phyloP scores from a whole-genome alignment of 2,113 vertebrate species.

The Diphyllodes magnificus region DNA sequence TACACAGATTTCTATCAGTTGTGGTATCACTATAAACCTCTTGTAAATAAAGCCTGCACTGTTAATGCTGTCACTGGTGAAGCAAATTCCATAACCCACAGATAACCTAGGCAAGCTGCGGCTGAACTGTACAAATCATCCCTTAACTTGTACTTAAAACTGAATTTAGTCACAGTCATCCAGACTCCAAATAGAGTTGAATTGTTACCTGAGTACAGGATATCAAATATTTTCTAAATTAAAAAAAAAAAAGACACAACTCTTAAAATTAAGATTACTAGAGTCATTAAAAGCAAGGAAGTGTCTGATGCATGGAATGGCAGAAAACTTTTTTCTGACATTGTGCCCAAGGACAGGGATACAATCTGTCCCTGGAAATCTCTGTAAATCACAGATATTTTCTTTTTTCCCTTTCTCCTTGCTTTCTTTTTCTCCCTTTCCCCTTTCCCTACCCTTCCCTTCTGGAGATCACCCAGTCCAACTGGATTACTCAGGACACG shows the following conservation, averaged over 20 bases:
- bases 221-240: background rate
- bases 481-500: background rate
- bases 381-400: background rate
- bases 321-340: background rate
- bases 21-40: constrained; percentile 12
- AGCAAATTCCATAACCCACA: background rate
- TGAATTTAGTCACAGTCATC: background rate
- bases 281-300: background rate
- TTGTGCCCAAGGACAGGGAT: background rate
- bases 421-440: background rate
- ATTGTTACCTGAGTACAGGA: fast-evolving
- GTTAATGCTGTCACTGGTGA: constrained; percentile 27
- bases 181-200: background rate
- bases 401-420: background rate
- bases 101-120: background rate
- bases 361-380: background rate
- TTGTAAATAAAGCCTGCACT: constrained; percentile 34
- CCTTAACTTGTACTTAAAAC: background rate
- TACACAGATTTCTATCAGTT: constrained; percentile 31
- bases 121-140: background rate
- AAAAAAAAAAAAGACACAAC: background rate
- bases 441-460: background rate
- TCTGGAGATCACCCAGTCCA: background rate
- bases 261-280: background rate
- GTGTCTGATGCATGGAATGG: background rate